Evolutionary conservation across 2,797 vertebrate genomes (phyloP), one percentile per base, ranked within the genome.

Genomic region (Hemitrygon akajei): DNA sequence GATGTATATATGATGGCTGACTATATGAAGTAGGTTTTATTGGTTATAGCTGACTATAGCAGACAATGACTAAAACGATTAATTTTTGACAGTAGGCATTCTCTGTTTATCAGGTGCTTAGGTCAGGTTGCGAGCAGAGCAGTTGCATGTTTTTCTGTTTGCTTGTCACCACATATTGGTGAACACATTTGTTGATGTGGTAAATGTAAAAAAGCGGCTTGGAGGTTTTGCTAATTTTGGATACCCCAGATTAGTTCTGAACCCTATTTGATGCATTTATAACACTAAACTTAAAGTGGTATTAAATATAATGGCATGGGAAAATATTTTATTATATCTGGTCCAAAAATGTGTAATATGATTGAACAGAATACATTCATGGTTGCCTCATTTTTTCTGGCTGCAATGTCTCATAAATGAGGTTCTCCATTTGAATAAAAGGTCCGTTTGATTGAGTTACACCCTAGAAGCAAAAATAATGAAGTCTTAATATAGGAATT

Each of bases 351-450:
- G n/a, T 89, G 86, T 69, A 89, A 37, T 25, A 37, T 37, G 18
- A 20, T 66, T 89, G 60, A 89, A 30, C 30, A 89, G 58, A 34
- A 69, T 69, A 20, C 22, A 69, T 75, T 75, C 71, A 75, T 7
- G 71, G 37, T 7, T 93, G 40, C 71, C 91, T 93, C 14, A 16
- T 1, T 7, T 40, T n/a, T 73, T 93, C 9, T 75, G 14, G 91
- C 47, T 93, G 91, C 12, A 93, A 10, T 76, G 91, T 47, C 16
- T 93, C 91, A 93, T 93, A 93, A 75, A 93, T 75, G 11, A 58
- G 16, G 25, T 93, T 93, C 71, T 93, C 91, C 71, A 93, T 73
- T 25, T 93, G 66, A 58, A 73, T 20, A n/a, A 76, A 73, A 56
- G 91, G 71, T 47, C 47, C 91, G 34, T 76, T 73, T 47, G 91